A percentile compares a stretch with the other conserved stretches of the same genome.
phyloP scores from a whole-genome alignment of 2,797 vertebrate genomes.

The Intellagama lesueurii region DNA sequence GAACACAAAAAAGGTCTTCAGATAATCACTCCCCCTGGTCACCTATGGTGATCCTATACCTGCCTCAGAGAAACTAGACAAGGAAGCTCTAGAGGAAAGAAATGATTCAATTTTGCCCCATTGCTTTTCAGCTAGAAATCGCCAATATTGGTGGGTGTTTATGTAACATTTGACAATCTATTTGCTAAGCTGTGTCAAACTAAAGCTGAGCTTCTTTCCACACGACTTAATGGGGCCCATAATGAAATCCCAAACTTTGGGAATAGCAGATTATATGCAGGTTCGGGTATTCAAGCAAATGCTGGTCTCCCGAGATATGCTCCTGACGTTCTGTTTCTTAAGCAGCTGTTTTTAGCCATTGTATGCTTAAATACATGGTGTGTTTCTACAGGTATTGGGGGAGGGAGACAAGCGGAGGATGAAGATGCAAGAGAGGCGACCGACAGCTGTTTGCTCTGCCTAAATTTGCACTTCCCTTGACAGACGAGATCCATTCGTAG shows the following conservation, averaged over 20 bases:
- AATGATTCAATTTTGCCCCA: too few relatives aligned
- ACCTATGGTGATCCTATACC: neutral
- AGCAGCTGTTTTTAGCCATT: neutral
- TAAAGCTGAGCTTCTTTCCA: neutral
- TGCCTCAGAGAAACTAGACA: neutral
- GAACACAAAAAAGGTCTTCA: neutral
- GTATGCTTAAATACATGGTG: neutral
- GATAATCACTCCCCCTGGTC: neutral
- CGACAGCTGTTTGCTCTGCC: conserved; percentile 32
- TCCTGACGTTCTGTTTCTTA: neutral
- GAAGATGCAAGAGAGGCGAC: neutral
- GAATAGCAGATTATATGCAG: neutral
- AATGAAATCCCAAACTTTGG: neutral
- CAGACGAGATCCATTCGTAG: neutral
- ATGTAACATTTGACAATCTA: neutral
- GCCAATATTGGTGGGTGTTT: neutral
- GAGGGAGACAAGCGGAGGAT: neutral
- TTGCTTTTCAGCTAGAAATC: neutral
- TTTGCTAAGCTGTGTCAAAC: neutral
- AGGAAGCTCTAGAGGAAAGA: too few relatives aligned
- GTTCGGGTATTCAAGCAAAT: neutral
- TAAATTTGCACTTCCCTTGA: conserved; percentile 32
- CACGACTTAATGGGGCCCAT: neutral
- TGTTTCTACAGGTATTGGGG: neutral
- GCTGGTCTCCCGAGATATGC: too few relatives aligned